These are phyloP conservation scores for Collichthys lucidus DNA, from an alignment of 2,113 vertebrate species.

Conservation along the genomic window DNA sequence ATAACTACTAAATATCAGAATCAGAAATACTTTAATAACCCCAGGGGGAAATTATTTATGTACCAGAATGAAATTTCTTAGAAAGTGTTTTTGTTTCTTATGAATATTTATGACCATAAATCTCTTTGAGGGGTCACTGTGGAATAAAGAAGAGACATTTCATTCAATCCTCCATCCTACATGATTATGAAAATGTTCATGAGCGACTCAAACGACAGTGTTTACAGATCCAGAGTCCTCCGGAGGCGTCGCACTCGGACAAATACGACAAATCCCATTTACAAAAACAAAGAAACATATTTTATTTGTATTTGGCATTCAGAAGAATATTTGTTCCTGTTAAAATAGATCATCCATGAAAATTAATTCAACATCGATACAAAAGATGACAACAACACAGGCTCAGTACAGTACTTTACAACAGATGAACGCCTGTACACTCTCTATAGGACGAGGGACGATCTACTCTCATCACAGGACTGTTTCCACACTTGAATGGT, in stretches of 20 bases:
- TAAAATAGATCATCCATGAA: slow-evolving; percentile 53
- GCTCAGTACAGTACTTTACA: background rate
- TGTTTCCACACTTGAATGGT: background rate
- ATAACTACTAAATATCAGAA: too few relatives aligned
- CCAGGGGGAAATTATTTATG: too few relatives aligned
- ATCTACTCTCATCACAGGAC: background rate
- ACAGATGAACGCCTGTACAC: background rate
- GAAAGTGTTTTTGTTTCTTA: too few relatives aligned
- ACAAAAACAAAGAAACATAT: slow-evolving; percentile 25
- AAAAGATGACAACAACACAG: slow-evolving; percentile 23
- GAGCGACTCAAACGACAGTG: too few relatives aligned
- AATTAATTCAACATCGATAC: slow-evolving; percentile 8
- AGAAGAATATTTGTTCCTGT: slow-evolving; percentile 45
- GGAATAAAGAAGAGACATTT: too few relatives aligned
- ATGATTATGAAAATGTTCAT: too few relatives aligned
- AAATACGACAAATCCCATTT: background rate
- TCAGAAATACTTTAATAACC: too few relatives aligned
- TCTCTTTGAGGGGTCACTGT: too few relatives aligned
- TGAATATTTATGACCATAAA: too few relatives aligned
- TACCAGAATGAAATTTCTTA: too few relatives aligned
- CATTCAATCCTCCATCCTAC: too few relatives aligned
- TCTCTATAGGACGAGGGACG: background rate
- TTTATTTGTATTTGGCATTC: slow-evolving; percentile 41
- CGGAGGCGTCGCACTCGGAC: background rate
- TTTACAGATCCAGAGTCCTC: too few relatives aligned